Conservation (phyloP, 2,113 vertebrate species). For the Eretmochelys imbricata region DNA sequence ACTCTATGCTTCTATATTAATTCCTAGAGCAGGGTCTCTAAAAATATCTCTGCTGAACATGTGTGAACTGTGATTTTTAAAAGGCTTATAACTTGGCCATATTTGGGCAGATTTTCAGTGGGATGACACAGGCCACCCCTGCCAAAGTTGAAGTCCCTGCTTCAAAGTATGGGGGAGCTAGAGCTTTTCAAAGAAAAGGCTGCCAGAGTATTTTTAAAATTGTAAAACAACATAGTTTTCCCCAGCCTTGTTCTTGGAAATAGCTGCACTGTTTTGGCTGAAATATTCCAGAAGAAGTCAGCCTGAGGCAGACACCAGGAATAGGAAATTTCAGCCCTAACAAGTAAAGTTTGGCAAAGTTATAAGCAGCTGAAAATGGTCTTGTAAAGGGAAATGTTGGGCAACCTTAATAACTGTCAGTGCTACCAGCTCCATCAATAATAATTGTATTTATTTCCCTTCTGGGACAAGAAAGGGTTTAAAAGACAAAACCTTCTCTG, state of each 20-base stretch:
- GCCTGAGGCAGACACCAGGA: background rate
- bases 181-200: background rate
- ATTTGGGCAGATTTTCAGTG: background rate
- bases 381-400: fast-evolving
- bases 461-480: background rate
- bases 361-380: background rate
- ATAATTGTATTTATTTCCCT: background rate
- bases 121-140: background rate
- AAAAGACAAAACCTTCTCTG: background rate
- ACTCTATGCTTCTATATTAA: background rate
- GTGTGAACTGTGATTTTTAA: background rate
- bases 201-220: background rate
- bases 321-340: fast-evolving
- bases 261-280: background rate
- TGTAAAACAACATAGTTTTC: background rate
- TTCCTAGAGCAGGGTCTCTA: background rate
- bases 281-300: background rate
- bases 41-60: background rate
- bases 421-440: background rate
- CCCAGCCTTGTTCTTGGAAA: background rate
- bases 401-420: background rate
- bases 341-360: background rate
- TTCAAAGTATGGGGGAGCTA: background rate
- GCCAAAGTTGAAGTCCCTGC: background rate
- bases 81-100: background rate